Conservation (phyloP, 2,113 vertebrate species). For the Pristiophorus japonicus region DNA sequence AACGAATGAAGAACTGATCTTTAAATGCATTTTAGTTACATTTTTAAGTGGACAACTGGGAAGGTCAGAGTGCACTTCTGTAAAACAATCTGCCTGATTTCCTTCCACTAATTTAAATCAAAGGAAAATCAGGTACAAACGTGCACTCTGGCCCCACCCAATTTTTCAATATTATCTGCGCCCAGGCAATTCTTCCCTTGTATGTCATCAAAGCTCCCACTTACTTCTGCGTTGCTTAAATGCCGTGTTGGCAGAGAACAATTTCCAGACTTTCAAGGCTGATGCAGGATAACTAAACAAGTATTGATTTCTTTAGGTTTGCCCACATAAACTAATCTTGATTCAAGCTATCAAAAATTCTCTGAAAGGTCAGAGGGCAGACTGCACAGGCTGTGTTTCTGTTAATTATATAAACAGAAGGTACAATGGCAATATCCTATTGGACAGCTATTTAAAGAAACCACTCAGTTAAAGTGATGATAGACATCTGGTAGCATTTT, state of each 20-base stretch:
- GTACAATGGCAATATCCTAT: not conserved
- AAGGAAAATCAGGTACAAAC: not conserved
- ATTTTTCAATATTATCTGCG: not conserved
- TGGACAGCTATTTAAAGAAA: slow-evolving; percentile 4
- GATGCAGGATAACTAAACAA: not conserved
- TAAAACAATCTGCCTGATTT: not conserved
- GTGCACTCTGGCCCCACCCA: not conserved
- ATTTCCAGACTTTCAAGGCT: not conserved
- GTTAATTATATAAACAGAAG: not conserved
- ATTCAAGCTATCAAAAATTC: not conserved
- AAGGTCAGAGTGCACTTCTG: not conserved
- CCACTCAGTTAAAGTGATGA: not conserved
- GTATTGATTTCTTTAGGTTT: not conserved
- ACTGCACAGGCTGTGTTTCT: not conserved
- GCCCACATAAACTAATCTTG: not conserved
- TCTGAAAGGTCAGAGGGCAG: not conserved
- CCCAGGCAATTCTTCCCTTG: not conserved
- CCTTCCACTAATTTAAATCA: not conserved
- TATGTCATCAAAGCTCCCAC: not conserved
- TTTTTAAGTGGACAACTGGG: not conserved
- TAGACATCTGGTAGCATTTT: not conserved
- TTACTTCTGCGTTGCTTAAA: not conserved
- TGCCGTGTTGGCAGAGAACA: not conserved
- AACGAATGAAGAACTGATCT: too few relatives aligned
- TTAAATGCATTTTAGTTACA: too few relatives aligned